Base-by-base conservation (phyloP, 1,140 invertebrate genomes). In the Halotydeus destructor region DNA sequence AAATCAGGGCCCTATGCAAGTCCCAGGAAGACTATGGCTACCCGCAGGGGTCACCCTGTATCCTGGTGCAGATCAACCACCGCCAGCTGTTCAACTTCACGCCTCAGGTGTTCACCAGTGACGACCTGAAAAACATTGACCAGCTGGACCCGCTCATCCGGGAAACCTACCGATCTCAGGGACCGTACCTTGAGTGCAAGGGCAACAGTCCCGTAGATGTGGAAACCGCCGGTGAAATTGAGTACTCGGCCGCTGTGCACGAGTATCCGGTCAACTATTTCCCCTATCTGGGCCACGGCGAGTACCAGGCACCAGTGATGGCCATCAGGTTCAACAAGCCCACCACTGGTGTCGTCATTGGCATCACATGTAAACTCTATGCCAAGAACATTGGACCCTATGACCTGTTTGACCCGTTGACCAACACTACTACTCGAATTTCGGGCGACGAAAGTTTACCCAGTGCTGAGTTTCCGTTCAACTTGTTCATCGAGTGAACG, bases 311-410 rank as follows among this genome's bases (percentile, higher is more conserved):
- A 11, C 46, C 46, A 14, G 46, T 47, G 22, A 27, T 47, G 3
- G 46, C 46, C 23, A 11, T 47, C 9, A 49, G 33, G 21, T 33
- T 44, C 12, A 22, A 40, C 21, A 42, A 50, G 8, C 51, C 51
- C 16, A 43, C 47, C 3, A 16, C 43, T 4, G 45, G 47, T 24
- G 45, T 52, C 3, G 48, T 36, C 6, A 49, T 53, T 16, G 49
- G 51, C n/a, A 36, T 53, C 23, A 49, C 46, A 4, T 53, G 52
- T 22, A 49, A 46, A 36, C n/a, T 53, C 5, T 48, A 42, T 36
- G 46, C 52, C 9, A 46, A 41, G 26, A 51, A 51, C 38, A 18
- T 38, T 12, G n/a, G 31, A 19, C 23, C 9, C n/a, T 11, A 14
- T n/a, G n/a, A 11, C 24, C 12, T 18, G 23, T 19, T 9, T 41